These are phyloP conservation scores for Ciona savignyi DNA, from an alignment of 23 tunicate species.

Conservation along the genomic window DNA sequence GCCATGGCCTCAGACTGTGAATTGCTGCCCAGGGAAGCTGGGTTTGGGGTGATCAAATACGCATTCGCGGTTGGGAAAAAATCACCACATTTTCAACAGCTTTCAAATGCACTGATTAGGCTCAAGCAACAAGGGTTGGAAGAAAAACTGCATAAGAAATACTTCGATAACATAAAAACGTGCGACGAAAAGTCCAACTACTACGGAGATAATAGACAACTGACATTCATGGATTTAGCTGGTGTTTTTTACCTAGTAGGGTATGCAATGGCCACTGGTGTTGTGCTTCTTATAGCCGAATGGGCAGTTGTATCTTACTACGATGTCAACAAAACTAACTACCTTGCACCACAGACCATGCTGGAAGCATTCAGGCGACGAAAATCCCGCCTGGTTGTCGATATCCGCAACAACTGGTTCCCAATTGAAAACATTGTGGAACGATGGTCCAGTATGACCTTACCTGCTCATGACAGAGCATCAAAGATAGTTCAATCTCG, in stretches of 20 bases:
- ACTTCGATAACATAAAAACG: slow-evolving; percentile 19
- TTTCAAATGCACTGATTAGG: slow-evolving; percentile 18
- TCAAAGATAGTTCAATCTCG: too few species aligned
- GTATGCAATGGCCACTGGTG: slow-evolving; percentile 47
- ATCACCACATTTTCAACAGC: slow-evolving; percentile 27
- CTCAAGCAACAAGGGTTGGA: slow-evolving; percentile 46
- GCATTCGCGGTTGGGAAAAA: slow-evolving; percentile 46
- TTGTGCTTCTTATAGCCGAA: slow-evolving; percentile 42
- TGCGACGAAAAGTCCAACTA: slow-evolving; percentile 7
- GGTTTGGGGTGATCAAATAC: slow-evolving; percentile 65
- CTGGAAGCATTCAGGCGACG: slow-evolving; percentile 47
- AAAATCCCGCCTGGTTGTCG: slow-evolving; percentile 24
- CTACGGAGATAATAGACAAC: slow-evolving; percentile 2
- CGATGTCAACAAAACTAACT: slow-evolving; percentile 49
- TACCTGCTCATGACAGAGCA: slow-evolving; percentile 33
- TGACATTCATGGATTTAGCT: slow-evolving; percentile 61
- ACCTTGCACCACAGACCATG: slow-evolving; percentile 58
- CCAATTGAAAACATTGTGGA: slow-evolving; percentile 25
- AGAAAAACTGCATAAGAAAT: slow-evolving; percentile 24
- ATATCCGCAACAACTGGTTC: slow-evolving; percentile 50
- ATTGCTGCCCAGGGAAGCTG: slow-evolving; percentile 45
- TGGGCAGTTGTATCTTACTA: slow-evolving; percentile 41
- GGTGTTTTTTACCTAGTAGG: slow-evolving; percentile 77
- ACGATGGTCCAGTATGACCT: slow-evolving; percentile 16
- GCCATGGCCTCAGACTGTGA: slow-evolving; percentile 29